These are phyloP conservation scores for Acanthochromis polyacanthus DNA, from an alignment of 2,113 vertebrate genomes.

Conservation along the genomic window DNA sequence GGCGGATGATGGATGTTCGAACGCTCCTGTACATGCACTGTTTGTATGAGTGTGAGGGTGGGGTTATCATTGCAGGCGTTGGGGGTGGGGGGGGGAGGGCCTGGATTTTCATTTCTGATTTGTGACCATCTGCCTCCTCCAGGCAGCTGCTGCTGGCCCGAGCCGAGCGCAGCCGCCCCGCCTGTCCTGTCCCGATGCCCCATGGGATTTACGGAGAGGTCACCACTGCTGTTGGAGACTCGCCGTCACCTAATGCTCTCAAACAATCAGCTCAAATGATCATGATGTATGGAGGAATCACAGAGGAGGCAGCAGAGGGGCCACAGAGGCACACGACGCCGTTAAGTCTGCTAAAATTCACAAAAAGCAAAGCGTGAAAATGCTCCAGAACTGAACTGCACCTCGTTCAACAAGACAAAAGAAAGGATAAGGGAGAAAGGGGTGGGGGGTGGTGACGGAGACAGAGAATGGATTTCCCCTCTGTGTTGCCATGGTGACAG, in stretches of 20 bases:
- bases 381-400: slow-evolving; percentile 11
- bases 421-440: slow-evolving; percentile 13
- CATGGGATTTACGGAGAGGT: slow-evolving; percentile 80
- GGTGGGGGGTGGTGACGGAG: slow-evolving; percentile 41
- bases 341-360: background rate
- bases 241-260: slow-evolving; percentile 68
- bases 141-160: slow-evolving; percentile 69
- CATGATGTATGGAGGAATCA: background rate
- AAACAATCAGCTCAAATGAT: slow-evolving; percentile 48
- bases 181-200: slow-evolving; percentile 66
- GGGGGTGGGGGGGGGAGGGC: slow-evolving; percentile 34
- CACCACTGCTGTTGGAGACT: slow-evolving; percentile 62
- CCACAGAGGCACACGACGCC: background rate
- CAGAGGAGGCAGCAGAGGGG: background rate
- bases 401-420: slow-evolving; percentile 52
- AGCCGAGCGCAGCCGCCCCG: slow-evolving; percentile 46
- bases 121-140: slow-evolving; percentile 79
- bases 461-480: slow-evolving; percentile 74
- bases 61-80: slow-evolving; percentile 25
- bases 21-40: slow-evolving; percentile 13
- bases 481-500: slow-evolving; percentile 85
- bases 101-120: slow-evolving; percentile 77
- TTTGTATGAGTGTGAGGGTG: slow-evolving; percentile 30
- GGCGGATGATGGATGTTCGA: slow-evolving; percentile 27
- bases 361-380: background rate